These are phyloP conservation scores for Scelioninae gen. 1 DNA, from an alignment of 2,888 invertebrate species.

Conservation along the genomic window DNA sequence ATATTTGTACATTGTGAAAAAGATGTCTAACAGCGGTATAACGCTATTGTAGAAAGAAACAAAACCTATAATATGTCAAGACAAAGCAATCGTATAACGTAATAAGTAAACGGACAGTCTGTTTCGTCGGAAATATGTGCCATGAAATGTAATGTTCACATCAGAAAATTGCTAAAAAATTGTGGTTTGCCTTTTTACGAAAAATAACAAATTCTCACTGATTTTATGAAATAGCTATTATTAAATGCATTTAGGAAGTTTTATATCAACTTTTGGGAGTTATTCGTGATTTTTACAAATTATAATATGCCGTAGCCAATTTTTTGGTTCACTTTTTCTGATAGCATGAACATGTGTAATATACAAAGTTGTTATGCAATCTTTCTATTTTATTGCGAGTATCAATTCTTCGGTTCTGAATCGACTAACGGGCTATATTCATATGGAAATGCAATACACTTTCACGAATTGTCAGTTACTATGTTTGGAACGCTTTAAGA, in stretches of 20 bases:
- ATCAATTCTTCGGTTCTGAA: conserved; percentile 10
- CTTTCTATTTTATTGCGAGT: conserved; percentile 20
- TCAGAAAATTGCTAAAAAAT: conserved; percentile 53
- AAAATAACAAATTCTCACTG: background rate
- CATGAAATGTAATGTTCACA: conserved; percentile 49
- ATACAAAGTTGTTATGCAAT: conserved; percentile 39
- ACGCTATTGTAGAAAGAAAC: conserved; percentile 21
- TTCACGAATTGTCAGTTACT: conserved; percentile 45
- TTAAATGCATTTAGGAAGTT: too few relatives aligned
- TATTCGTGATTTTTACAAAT: background rate
- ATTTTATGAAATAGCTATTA: too few relatives aligned
- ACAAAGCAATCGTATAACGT: conserved; percentile 30
- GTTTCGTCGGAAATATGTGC: conserved; percentile 53
- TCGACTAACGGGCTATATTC: conserved; percentile 35
- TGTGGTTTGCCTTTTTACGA: background rate
- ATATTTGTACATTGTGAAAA: too few relatives aligned
- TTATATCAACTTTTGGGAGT: too few relatives aligned
- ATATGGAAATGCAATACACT: conserved; percentile 51
- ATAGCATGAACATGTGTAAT: conserved; percentile 48
- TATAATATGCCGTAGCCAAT: background rate
- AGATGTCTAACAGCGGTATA: conserved; percentile 74
- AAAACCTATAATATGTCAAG: conserved; percentile 24
- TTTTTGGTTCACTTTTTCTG: conserved; percentile 43
- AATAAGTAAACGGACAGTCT: conserved; percentile 31
- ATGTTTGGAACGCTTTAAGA: background rate